phyloP scores from a whole-genome alignment of 1,140 invertebrate genomes.

The silkworm (Bombyx mori) region ASM3026992v2 NC_085116.1:5147001-5147500 shows the following conservation, averaged over 20 bases:
- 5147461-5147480: slow-evolving; percentile 1
- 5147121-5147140: too few relatives aligned
- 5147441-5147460: background rate
- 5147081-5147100: too few relatives aligned
- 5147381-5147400: slow-evolving; percentile 20
- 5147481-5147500: too few relatives aligned
- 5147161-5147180: background rate
- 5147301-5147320: slow-evolving; percentile 13
- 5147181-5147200: background rate
- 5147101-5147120: too few relatives aligned
- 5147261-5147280: slow-evolving; percentile 15
- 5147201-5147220: slow-evolving; percentile 7
- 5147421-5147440: too few relatives aligned
- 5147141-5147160: too few relatives aligned
- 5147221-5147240: slow-evolving; percentile 8
- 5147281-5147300: slow-evolving; percentile 10
- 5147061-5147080: too few relatives aligned
- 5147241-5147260: slow-evolving; percentile 46
- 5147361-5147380: slow-evolving; percentile 32
- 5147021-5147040: too few relatives aligned
- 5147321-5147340: slow-evolving; percentile 43
- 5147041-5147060: too few relatives aligned
- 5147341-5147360: slow-evolving; percentile 46
- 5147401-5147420: background rate
- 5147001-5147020: too few relatives aligned